phyloP scores from a whole-genome alignment of 2,797 vertebrate genomes.

The Okamejei kenojei region DNA sequence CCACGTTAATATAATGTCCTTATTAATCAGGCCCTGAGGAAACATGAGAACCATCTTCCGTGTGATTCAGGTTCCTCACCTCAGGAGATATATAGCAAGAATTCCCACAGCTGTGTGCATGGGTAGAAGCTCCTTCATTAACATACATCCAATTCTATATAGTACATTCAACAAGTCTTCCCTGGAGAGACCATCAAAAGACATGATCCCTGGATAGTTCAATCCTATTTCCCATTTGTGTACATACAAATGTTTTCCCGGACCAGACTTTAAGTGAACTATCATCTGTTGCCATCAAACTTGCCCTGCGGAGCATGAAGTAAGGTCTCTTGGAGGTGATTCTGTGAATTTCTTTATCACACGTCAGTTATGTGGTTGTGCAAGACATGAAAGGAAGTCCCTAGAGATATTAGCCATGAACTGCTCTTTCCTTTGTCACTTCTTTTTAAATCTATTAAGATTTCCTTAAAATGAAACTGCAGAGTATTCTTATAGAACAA shows the following conservation, averaged over 20 bases:
- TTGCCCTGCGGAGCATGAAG: background rate
- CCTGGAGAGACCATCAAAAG: background rate
- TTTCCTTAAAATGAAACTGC: background rate
- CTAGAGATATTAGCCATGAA: background rate
- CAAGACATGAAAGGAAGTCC: background rate
- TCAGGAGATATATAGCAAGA: background rate
- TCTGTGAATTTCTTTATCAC: background rate
- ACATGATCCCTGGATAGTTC: background rate
- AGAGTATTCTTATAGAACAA: background rate
- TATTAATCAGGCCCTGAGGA: conserved; percentile 11
- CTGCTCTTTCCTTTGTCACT: background rate
- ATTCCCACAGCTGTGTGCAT: background rate
- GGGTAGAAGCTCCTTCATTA: background rate
- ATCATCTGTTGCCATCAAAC: background rate
- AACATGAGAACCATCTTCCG: background rate
- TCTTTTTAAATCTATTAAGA: background rate
- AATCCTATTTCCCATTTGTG: background rate
- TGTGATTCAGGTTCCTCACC: background rate
- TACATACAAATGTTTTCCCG: background rate
- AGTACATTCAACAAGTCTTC: background rate
- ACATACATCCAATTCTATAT: background rate
- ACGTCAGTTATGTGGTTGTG: background rate
- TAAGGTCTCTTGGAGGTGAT: background rate
- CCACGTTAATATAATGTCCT: background rate
- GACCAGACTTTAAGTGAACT: background rate